Percentiles rank a stretch among this genome's conserved stretches.
phyloP scores from a whole-genome alignment of 2,888 invertebrate species.

The Asteroscopus sphinx region DNA sequence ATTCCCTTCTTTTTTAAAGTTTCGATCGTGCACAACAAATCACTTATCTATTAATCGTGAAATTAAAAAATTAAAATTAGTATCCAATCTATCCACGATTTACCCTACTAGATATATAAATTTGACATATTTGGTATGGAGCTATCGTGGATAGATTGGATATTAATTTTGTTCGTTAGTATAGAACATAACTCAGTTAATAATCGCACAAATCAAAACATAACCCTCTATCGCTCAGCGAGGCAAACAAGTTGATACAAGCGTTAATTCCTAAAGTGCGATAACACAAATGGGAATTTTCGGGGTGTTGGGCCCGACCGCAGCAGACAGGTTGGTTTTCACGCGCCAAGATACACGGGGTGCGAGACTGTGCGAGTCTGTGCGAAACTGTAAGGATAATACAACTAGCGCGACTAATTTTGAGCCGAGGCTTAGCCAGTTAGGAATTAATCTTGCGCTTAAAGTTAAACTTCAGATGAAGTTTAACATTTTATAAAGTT shows the following conservation, averaged over 20 bases:
- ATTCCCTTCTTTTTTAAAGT: too few relatives aligned
- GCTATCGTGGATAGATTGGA: too few relatives aligned
- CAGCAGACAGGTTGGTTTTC: conserved; percentile 53
- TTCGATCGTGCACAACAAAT: too few relatives aligned
- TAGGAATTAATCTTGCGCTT: conserved; percentile 30
- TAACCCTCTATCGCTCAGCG: conserved; percentile 38
- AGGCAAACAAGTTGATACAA: conserved; percentile 41
- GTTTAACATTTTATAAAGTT: background rate
- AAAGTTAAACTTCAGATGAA: conserved; percentile 10
- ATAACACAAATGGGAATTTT: conserved; percentile 62
- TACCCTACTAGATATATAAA: too few relatives aligned
- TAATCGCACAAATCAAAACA: conserved; percentile 28
- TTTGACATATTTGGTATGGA: too few relatives aligned
- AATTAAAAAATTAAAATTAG: too few relatives aligned
- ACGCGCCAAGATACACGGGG: conserved; percentile 55
- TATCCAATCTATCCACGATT: too few relatives aligned
- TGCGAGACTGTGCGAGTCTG: conserved; percentile 45
- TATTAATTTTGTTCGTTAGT: too few relatives aligned
- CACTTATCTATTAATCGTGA: too few relatives aligned
- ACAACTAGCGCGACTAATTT: conserved; percentile 45
- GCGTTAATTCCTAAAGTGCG: conserved; percentile 61
- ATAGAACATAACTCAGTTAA: too few relatives aligned
- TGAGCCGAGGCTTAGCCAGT: conserved; percentile 30
- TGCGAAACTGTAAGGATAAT: background rate
- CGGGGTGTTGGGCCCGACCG: conserved; percentile 53